These are phyloP conservation scores for Venustoraphidia nigricollis DNA, from an alignment of 2,888 invertebrate species.

Conservation along the genomic window DNA sequence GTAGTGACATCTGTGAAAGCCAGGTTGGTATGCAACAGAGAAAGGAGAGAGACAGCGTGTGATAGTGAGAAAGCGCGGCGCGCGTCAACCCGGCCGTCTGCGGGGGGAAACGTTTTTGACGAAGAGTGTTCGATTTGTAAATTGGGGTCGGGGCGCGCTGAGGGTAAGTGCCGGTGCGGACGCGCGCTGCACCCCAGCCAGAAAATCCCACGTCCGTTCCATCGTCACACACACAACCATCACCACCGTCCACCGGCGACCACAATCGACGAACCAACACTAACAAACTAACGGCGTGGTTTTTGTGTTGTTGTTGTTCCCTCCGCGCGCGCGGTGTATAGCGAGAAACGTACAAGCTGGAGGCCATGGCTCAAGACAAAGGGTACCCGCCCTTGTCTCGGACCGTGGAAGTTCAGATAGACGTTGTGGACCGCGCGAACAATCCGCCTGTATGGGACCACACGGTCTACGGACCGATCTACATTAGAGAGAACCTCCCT, in stretches of 20 bases:
- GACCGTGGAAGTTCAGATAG: slow-evolving; percentile 95
- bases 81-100: slow-evolving; percentile 20
- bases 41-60: slow-evolving; percentile 5
- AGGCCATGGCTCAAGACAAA: slow-evolving; percentile 97
- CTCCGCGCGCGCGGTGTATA: slow-evolving; percentile 42
- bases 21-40: slow-evolving; percentile 66
- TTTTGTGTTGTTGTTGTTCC: slow-evolving; percentile 41
- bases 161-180: slow-evolving; percentile 16
- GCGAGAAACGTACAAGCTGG: slow-evolving; percentile 96
- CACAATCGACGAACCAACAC: slow-evolving; percentile 15
- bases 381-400: slow-evolving; percentile 89
- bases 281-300: slow-evolving; percentile 52
- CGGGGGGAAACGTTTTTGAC: slow-evolving; percentile 22
- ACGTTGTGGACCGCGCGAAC: slow-evolving; percentile 95
- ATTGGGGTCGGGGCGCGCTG: slow-evolving; percentile 17
- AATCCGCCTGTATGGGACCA: slow-evolving; percentile 96
- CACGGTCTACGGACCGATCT: slow-evolving; percentile 91
- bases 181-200: slow-evolving; percentile 5
- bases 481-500: slow-evolving; percentile 94
- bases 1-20: slow-evolving; percentile 97
- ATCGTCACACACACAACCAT: slow-evolving; percentile 15
- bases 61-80: slow-evolving; percentile 32
- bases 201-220: slow-evolving; percentile 13
- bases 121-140: slow-evolving; percentile 14
- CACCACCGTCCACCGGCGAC: background rate